Evolutionary conservation across 2,888 invertebrate genomes (phyloP).

Genomic region (Zaprionus obscuricornis): DNA sequence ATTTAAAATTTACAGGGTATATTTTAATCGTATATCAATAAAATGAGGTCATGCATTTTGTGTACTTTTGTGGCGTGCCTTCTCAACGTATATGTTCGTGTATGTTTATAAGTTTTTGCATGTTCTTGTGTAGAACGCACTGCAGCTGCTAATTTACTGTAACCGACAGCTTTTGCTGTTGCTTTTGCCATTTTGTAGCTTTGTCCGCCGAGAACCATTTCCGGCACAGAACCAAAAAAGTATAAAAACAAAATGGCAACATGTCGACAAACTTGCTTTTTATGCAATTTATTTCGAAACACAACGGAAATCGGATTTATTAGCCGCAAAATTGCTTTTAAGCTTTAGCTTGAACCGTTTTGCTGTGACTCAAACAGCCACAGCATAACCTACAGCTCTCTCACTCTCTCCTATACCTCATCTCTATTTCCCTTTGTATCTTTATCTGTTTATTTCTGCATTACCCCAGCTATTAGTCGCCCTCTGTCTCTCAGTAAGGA

Average conservation of each 20-base stretch:
- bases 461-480: too few species aligned
- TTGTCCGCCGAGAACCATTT: constrained; percentile 58
- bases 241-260: neutral
- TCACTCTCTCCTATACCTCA: neutral
- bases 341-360: constrained; percentile 54
- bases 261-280: constrained; percentile 18
- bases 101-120: neutral
- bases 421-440: constrained; percentile 3
- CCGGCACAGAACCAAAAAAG: constrained; percentile 40
- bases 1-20: constrained; percentile 25
- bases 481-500: constrained; percentile 38
- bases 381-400: neutral
- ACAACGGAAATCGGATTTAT: constrained; percentile 82
- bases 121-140: constrained; percentile 27
- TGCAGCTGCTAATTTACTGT: constrained; percentile 69
- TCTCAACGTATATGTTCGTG: constrained; percentile 5
- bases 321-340: constrained; percentile 82
- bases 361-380: constrained; percentile 63
- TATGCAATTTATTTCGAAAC: constrained; percentile 79
- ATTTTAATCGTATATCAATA: neutral
- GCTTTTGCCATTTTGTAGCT: constrained; percentile 13
- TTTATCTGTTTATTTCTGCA: too few species aligned
- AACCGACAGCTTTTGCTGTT: constrained; percentile 46
- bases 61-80: constrained; percentile 14
- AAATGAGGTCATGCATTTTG: constrained; percentile 57